Conservation (phyloP, 2,113 vertebrate species). For the Etia nguti region DNA sequence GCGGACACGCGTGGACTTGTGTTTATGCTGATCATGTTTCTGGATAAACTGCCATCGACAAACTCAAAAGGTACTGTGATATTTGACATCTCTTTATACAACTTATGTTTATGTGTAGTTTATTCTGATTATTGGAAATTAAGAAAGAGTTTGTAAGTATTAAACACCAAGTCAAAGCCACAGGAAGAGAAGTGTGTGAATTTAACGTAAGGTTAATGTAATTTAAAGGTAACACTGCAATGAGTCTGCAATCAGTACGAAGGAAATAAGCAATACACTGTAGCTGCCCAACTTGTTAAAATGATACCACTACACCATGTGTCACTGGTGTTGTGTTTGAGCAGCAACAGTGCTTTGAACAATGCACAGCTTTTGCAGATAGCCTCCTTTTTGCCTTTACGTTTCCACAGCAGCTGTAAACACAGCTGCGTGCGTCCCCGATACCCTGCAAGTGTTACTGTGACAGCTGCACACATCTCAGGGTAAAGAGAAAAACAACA, state of each 20-base stretch:
- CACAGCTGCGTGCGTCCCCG: neutral
- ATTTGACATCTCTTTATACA: neutral
- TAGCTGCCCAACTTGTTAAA: neutral
- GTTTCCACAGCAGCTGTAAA: neutral
- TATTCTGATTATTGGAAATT: neutral
- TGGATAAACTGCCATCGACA: slow-evolving; percentile 16
- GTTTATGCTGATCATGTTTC: slow-evolving; percentile 45
- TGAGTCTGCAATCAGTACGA: neutral
- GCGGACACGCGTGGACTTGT: slow-evolving; percentile 17
- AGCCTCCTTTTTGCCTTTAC: neutral
- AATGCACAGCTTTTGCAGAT: neutral
- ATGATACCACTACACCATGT: neutral
- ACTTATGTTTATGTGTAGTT: neutral
- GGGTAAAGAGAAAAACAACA: neutral
- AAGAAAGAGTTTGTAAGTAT: neutral
- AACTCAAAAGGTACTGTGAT: slow-evolving; percentile 62
- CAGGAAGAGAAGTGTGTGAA: neutral
- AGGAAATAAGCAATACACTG: neutral
- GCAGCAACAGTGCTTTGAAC: neutral
- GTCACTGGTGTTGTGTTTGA: neutral
- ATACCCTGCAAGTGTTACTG: neutral
- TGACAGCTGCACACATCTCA: slow-evolving; percentile 21
- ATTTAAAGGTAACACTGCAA: neutral
- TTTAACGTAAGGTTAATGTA: neutral
- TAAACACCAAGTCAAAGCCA: neutral